Conservation (phyloP, 1,140 invertebrate species). For the Pectinophora gossypiella region DNA sequence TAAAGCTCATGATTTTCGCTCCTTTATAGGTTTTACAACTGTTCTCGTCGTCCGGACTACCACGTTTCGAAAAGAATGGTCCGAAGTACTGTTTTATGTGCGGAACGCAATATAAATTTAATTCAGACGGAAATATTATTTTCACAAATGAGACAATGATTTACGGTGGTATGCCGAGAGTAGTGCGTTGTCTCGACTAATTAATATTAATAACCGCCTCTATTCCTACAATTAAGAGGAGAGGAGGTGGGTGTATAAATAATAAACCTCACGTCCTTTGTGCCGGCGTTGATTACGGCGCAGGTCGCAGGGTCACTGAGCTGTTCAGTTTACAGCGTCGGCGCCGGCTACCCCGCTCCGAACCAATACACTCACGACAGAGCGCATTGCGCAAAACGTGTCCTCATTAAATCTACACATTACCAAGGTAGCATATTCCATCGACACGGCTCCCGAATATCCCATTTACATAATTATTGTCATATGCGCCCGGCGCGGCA, state of each 20-base stretch:
- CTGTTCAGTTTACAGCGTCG: too few species aligned
- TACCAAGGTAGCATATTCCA: conserved; percentile 22
- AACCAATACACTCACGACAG: too few species aligned
- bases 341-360: too few species aligned
- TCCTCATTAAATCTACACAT: conserved; percentile 18
- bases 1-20: conserved; percentile 30
- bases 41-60: neutral
- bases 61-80: neutral
- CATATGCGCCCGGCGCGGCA: conserved; percentile 19
- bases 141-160: conserved; percentile 2
- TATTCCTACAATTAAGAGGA: neutral
- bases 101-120: neutral
- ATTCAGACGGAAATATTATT: neutral
- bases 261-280: conserved; percentile 1
- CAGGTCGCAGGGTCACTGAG: too few species aligned
- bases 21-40: neutral
- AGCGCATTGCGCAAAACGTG: conserved; percentile 16
- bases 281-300: neutral
- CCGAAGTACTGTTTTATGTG: neutral
- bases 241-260: neutral
- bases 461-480: conserved; percentile 62
- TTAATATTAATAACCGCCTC: conserved; percentile 3
- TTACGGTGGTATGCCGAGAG: neutral
- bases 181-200: conserved; percentile 1
- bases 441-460: conserved; percentile 25